Conservation (phyloP, 2,113 vertebrate species). For the Heteronetta atricapilla region DNA sequence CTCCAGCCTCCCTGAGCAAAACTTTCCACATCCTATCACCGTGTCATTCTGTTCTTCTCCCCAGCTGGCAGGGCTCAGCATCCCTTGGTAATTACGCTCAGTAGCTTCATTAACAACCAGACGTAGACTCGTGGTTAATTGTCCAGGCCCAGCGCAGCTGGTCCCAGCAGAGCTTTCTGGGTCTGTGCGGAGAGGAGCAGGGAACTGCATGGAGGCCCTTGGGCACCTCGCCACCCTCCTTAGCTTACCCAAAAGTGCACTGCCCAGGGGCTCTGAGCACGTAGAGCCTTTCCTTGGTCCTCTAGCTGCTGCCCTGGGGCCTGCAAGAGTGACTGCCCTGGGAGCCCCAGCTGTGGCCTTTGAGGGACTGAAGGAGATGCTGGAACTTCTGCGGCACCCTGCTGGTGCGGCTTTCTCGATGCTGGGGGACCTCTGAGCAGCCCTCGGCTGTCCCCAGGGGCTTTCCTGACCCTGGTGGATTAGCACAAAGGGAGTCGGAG, state of each 20-base stretch:
- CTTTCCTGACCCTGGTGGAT: neutral
- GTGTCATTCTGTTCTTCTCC: neutral
- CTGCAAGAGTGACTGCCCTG: accelerated
- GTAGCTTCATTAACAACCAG: neutral
- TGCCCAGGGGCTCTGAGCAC: neutral
- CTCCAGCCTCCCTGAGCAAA: neutral
- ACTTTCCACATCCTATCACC: neutral
- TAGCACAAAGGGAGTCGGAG: neutral
- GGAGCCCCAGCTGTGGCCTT: neutral
- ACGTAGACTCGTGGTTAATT: neutral
- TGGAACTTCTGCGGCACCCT: no score
- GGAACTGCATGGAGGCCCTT: neutral
- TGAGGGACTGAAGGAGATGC: neutral
- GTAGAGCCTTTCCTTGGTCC: neutral
- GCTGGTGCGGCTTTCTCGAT: neutral
- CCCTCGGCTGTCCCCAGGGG: neutral
- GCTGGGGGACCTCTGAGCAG: neutral
- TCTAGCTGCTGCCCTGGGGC: neutral
- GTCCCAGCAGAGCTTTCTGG: neutral
- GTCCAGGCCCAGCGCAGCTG: accelerated
- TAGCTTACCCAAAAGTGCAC: accelerated
- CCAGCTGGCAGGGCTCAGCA: neutral
- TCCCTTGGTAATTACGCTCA: neutral
- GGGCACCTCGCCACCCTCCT: neutral
- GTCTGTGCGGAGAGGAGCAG: neutral